Conservation (phyloP, 2,888 invertebrate genomes). For the Cordylochernes scorpioides region DNA sequence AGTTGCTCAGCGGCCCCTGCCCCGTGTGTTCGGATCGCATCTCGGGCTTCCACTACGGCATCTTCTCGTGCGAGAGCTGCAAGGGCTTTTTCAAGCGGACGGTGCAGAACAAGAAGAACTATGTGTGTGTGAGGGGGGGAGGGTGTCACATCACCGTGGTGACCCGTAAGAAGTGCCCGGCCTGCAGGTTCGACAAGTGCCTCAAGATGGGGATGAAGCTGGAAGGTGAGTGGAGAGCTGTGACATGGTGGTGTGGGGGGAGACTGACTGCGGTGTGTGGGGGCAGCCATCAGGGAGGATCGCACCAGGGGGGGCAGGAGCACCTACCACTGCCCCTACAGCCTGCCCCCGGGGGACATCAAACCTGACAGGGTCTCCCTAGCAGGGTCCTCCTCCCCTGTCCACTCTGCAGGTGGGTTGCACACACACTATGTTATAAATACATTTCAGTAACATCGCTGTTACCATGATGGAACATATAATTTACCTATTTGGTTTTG, state of each 20-base stretch:
- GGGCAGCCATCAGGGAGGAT: conserved; percentile 73
- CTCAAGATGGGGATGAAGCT: conserved; percentile 84
- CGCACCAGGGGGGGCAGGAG: conserved; percentile 80
- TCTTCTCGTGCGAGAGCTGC: conserved; percentile 89
- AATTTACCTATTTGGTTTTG: too few relatives aligned
- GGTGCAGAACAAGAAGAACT: conserved; percentile 91
- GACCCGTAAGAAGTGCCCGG: conserved; percentile 85
- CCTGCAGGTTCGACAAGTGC: conserved; percentile 85
- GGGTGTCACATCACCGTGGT: conserved; percentile 73
- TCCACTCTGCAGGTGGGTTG: too few relatives aligned
- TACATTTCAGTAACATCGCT: too few relatives aligned
- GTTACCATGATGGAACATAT: too few relatives aligned
- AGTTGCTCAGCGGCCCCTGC: conserved; percentile 39
- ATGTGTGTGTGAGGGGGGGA: conserved; percentile 67
- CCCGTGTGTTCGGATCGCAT: conserved; percentile 87
- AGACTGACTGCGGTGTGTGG: too few relatives aligned
- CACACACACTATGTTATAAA: too few relatives aligned
- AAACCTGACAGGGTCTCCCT: too few relatives aligned
- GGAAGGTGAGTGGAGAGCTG: conserved; percentile 38
- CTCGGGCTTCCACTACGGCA: conserved; percentile 89
- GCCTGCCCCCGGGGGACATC: too few relatives aligned
- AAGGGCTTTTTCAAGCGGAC: conserved; percentile 95
- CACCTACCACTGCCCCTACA: conserved; percentile 80
- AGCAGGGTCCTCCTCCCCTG: too few relatives aligned
- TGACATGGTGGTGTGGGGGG: too few relatives aligned